Percentiles rank a stretch among this genome's conserved stretches.
Evolutionary conservation across 1,140 invertebrate genomes (phyloP).

Genomic region (Drosophila miranda): DNA sequence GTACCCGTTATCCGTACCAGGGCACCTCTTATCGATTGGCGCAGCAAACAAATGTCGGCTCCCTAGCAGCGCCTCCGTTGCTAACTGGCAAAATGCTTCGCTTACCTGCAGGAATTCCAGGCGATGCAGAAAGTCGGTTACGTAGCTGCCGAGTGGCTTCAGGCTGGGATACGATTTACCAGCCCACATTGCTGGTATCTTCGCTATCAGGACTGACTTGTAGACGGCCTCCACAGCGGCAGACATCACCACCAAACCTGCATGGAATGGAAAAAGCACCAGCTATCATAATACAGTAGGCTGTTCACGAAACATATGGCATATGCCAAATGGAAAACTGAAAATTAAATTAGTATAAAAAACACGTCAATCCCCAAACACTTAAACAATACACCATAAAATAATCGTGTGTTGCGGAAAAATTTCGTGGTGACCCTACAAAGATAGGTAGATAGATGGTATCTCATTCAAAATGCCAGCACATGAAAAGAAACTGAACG

Average conservation of each 20-base stretch:
- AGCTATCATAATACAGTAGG: conserved; percentile 33
- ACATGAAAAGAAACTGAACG: conserved; percentile 1
- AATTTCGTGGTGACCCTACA: not conserved
- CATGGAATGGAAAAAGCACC: not conserved
- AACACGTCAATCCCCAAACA: conserved; percentile 13
- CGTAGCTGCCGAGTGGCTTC: conserved; percentile 95
- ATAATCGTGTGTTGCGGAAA: not conserved
- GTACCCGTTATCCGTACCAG: conserved; percentile 4
- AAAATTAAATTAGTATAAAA: conserved; percentile 20
- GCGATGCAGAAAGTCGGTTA: conserved; percentile 92
- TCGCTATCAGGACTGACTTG: conserved; percentile 91
- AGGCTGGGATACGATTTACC: conserved; percentile 95
- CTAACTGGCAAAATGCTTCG: too few species aligned
- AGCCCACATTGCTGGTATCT: conserved; percentile 93
- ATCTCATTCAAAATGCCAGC: conserved; percentile 7
- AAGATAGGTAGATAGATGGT: not conserved
- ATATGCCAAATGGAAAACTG: conserved; percentile 1
- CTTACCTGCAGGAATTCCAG: conserved; percentile 90
- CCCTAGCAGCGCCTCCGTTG: conserved; percentile 4
- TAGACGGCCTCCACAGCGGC: conserved; percentile 94
- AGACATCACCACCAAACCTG: conserved; percentile 92
- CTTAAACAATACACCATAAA: conserved; percentile 2
- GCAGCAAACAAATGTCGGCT: conserved; percentile 19
- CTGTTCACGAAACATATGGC: conserved; percentile 1
- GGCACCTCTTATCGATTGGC: conserved; percentile 15